Evolutionary conservation across 92 coral and sea anemone species (phyloP), one percentile per base, ranked within the genome.

Genomic region (Epizoanthus ramosus): DNA sequence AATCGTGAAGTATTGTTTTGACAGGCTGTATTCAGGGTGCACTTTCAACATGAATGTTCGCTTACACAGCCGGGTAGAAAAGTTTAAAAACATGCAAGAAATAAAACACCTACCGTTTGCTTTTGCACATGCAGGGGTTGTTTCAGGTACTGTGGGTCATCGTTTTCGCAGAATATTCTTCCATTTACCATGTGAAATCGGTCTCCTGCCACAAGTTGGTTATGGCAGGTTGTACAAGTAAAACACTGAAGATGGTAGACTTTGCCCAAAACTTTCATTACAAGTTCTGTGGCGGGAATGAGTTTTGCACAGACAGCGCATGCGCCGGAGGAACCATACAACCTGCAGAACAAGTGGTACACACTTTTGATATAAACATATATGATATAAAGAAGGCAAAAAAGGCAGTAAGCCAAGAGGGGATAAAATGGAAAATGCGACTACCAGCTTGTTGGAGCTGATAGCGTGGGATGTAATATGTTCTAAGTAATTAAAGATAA

Each of bases 321-420:
- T 93, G 99, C 99, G 59, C 99, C 99, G 6, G 95, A 91, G 8
- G 95, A 94, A 58, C 99, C 99, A 85, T 96, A 96, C 57, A 96
- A 83, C 90, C 99, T 96, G 81, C 31, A 57, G 79, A 33, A 37
- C 54, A 37, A 61, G 41, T 16, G 31, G 39, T 59, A 58, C 37
- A n/a, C 37, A 79, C 33, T 57, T 45, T 21, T 39, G 22, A n/a
- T 17, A 58, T 25, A 47, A 35, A n/a, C 8, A 68, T n/a, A 68
- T 35, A 28, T 28, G 31, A 28, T 28, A 28, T 28, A 28, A 28
- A 28, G 16, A 61, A 61, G 43, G 68, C 18, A 43, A 59, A 58
- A 45, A 39, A 39, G 35, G 19, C 39, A 69, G 41, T 35, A 69
- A 64, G 73, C 74, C 60, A 53, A 24, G 52, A 25, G 3, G 25